A percentile compares a stretch with the other conserved stretches of the same genome.
Evolutionary conservation across 37 sponge, comb jelly and placozoan species (phyloP).

Genomic region (Aplysina aerophoba): DNA sequence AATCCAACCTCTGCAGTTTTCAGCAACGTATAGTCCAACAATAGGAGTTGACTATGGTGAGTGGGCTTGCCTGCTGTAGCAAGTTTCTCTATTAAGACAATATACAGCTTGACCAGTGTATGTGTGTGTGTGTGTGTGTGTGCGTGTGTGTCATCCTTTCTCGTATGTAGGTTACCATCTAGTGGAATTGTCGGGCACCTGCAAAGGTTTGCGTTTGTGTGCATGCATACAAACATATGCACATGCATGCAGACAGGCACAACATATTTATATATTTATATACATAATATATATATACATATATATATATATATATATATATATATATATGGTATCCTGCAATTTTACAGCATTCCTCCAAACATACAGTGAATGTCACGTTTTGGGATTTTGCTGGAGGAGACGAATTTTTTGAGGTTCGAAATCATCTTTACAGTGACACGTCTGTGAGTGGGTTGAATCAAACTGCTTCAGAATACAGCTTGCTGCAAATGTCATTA

Average conservation of each 20-base stretch:
- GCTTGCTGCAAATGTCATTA: neutral
- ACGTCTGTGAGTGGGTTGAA: neutral
- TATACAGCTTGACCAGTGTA: too few species aligned
- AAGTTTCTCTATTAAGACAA: too few species aligned
- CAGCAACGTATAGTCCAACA: neutral
- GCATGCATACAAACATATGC: neutral
- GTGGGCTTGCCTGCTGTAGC: neutral
- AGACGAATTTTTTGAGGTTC: neutral
- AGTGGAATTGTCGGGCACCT: neutral
- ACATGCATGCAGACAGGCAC: too few species aligned
- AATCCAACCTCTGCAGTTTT: neutral
- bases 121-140: too few species aligned
- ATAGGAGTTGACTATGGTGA: conserved; percentile 43
- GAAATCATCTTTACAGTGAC: conserved; percentile 5
- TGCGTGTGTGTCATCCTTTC: too few species aligned
- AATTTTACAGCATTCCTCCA: too few species aligned
- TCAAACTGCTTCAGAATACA: neutral
- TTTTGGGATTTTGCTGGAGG: conserved; percentile 48
- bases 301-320: neutral
- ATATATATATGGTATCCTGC: neutral
- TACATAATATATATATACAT: neutral
- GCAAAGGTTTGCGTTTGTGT: neutral
- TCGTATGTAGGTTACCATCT: neutral
- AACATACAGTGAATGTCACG: conserved; percentile 31
- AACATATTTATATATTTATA: neutral